phyloP scores from a whole-genome alignment of 2,888 invertebrate species.

The Xestia sexstrigata region DNA sequence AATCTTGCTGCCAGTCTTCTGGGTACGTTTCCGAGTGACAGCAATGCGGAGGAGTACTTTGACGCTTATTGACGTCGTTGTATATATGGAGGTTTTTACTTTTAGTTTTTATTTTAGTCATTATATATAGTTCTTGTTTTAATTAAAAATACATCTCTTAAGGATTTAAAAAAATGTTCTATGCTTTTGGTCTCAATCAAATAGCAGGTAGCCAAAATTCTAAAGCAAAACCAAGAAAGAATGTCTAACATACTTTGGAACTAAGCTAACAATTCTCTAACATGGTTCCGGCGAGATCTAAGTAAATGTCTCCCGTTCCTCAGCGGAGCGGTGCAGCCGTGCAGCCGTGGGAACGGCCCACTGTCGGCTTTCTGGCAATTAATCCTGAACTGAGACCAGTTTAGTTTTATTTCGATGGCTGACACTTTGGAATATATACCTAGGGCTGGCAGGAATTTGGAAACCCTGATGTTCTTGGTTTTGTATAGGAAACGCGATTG shows the following conservation, averaged over 20 bases:
- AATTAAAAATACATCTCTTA: too few relatives aligned
- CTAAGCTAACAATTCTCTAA: constrained; percentile 35
- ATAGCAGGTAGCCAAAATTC: neutral
- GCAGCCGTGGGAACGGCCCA: constrained; percentile 77
- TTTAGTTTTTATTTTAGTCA: too few relatives aligned
- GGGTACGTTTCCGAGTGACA: too few relatives aligned
- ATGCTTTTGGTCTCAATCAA: neutral
- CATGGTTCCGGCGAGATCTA: constrained; percentile 55
- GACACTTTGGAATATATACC: constrained; percentile 61
- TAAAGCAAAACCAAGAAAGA: constrained; percentile 7
- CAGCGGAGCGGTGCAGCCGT: constrained; percentile 64
- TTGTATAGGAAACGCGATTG: neutral
- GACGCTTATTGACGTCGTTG: too few relatives aligned
- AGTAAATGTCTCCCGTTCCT: constrained; percentile 62
- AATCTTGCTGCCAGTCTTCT: too few relatives aligned
- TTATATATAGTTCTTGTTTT: too few relatives aligned
- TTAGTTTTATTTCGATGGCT: constrained; percentile 81
- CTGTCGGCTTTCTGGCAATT: constrained; percentile 77
- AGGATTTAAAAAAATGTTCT: neutral
- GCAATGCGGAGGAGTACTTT: too few relatives aligned
- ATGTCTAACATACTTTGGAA: constrained; percentile 41
- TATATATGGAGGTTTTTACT: too few relatives aligned
- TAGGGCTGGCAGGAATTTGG: constrained; percentile 65
- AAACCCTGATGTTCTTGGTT: constrained; percentile 10
- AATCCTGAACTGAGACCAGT: constrained; percentile 73